These are phyloP conservation scores for Pristionchus maxplancki DNA, from an alignment of 2,888 invertebrate species.

Conservation along the genomic window DNA sequence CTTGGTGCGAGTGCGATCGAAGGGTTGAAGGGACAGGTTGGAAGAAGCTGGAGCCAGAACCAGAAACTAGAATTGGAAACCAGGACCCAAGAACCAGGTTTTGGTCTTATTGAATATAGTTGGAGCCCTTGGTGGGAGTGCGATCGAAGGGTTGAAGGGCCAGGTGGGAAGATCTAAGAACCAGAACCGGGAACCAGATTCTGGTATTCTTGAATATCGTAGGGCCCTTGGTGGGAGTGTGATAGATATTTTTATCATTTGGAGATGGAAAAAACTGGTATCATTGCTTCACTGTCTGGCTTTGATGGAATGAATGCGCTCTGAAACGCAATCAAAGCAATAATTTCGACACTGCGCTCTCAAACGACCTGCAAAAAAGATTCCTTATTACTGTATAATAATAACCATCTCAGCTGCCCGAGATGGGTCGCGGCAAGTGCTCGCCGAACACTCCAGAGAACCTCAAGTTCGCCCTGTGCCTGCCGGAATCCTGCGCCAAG, in stretches of 20 bases:
- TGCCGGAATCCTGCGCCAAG: conserved; percentile 3
- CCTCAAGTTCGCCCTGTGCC: conserved; percentile 16
- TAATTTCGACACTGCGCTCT: no score
- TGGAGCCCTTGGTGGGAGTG: no score
- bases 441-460: neutral
- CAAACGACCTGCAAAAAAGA: no score
- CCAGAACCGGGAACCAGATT: no score
- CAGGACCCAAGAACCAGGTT: neutral
- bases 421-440: neutral
- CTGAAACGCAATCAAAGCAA: no score
- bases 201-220: no score
- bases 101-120: no score
- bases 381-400: no score
- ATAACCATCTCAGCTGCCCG: neutral
- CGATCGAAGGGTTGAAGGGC: neutral
- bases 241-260: neutral
- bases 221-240: no score
- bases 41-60: neutral
- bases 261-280: neutral
- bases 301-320: no score
- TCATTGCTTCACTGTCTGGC: no score
- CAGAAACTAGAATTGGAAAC: no score
- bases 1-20: neutral
- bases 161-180: neutral
- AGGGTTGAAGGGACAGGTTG: neutral